These are phyloP conservation scores for Spea multiplicata DNA, from an alignment of 2,113 vertebrate genomes.

Conservation along the genomic window DNA sequence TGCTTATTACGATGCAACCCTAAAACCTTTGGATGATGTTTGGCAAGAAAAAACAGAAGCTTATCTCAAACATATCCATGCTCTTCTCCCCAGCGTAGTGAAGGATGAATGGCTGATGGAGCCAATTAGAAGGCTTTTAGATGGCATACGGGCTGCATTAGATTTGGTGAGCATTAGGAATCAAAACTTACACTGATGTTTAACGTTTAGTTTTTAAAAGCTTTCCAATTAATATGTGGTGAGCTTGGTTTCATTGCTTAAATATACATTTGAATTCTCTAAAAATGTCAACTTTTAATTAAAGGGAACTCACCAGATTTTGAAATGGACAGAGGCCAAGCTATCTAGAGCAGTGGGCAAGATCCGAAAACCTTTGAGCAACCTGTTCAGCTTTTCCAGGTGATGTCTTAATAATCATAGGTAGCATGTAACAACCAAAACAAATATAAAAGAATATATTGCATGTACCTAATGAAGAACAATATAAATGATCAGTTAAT, in stretches of 20 bases:
- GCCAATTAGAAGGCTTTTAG: slow-evolving; percentile 58
- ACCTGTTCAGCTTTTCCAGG: slow-evolving; percentile 58
- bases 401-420: slow-evolving; percentile 23
- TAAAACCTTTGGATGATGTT: slow-evolving; percentile 64
- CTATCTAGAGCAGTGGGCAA: slow-evolving; percentile 53
- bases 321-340: slow-evolving; percentile 53
- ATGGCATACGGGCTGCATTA: slow-evolving; percentile 53
- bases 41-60: slow-evolving; percentile 66
- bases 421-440: no score
- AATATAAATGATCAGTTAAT: no score
- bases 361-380: slow-evolving; percentile 55
- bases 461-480: no score
- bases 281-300: background rate
- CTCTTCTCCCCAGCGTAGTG: slow-evolving; percentile 63
- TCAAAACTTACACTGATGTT: no score
- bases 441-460: no score
- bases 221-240: no score
- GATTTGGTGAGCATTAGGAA: slow-evolving; percentile 66
- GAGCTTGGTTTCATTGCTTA: no score
- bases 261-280: no score
- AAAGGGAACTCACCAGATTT: slow-evolving; percentile 63
- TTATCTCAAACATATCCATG: slow-evolving; percentile 58
- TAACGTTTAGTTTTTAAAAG: background rate
- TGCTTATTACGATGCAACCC: slow-evolving; percentile 77
- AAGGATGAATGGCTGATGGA: slow-evolving; percentile 65